phyloP scores from a whole-genome alignment of 2,113 vertebrate genomes.

The Prionailurus bengalensis region DNA sequence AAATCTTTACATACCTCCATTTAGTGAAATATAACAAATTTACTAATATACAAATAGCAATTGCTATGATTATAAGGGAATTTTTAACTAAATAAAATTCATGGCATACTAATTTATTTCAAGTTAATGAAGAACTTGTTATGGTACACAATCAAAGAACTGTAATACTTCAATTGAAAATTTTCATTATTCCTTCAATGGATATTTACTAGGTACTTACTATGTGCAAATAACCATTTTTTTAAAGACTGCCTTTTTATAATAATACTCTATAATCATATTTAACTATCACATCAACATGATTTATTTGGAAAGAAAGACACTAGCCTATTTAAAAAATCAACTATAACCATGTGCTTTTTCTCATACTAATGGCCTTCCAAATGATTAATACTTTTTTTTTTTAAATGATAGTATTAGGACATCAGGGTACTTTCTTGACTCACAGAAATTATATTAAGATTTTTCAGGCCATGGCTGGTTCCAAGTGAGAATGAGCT shows the following conservation, averaged over 20 bases:
- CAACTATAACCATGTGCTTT: neutral
- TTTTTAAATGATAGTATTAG: neutral
- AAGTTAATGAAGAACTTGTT: slow-evolving; percentile 35
- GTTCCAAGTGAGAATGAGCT: slow-evolving; percentile 57
- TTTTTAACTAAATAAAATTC: slow-evolving; percentile 45
- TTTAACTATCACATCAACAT: slow-evolving; percentile 17
- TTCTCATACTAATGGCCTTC: slow-evolving; percentile 29
- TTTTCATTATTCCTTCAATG: slow-evolving; percentile 37
- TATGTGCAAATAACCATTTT: slow-evolving; percentile 34
- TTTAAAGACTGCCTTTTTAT: slow-evolving; percentile 58
- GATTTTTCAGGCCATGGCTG: slow-evolving; percentile 1
- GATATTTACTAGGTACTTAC: neutral
- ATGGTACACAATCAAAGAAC: slow-evolving; percentile 1
- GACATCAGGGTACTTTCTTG: neutral
- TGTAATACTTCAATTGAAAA: slow-evolving; percentile 2
- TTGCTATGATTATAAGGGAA: neutral
- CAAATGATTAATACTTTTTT: slow-evolving; percentile 44
- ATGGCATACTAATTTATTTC: slow-evolving; percentile 20
- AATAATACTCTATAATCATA: neutral
- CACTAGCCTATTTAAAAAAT: slow-evolving; percentile 22
- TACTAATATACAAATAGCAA: neutral
- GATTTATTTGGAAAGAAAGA: slow-evolving; percentile 60
- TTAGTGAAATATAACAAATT: slow-evolving; percentile 38
- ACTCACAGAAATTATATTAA: slow-evolving; percentile 64
- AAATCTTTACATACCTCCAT: neutral